Base-by-base conservation (phyloP, 2,888 invertebrate genomes). In the Luperina testacea region DNA sequence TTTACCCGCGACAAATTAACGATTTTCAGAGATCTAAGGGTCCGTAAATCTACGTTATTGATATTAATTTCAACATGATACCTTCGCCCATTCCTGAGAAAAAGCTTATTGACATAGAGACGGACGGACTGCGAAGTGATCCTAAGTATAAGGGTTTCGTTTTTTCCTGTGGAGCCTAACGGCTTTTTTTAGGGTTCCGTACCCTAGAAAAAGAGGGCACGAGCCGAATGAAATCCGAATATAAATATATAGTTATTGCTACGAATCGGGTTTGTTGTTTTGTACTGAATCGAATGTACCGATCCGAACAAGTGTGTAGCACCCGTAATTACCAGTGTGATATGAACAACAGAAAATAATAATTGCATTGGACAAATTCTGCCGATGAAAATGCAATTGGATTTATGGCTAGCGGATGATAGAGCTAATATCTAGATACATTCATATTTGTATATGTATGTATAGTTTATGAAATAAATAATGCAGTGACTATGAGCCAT, bases 401-500 rank as follows among this genome's bases (percentile, higher is more conserved):
- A 80, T 86, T 75, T 71, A 51, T 72, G 75, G 63, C 68, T 73
- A 80, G 71, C 73, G 78, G 53, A 68, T 75, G 72, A 73, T 63
- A 75, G 71, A 77, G 71, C 79, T 63, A 71, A 81, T 77, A 65
- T 59, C 68, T 63, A 71, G 38, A 78, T 38, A 51, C 75, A 75
- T 82, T 71, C 45, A 69, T 78, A 78, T 77, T 77, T 72, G 72
- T 74, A 74, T 73, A 70, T 48, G 53, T 78, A 11, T 65, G 64
- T 75, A 73, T 84, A 38, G 72, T 77, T 72, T 82, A 83, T 82
- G 73, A 83, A 85, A 88, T 90, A 82, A 90, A 90, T 89, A 89
- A 90, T 90, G 81, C 88, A 86, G 57, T 45, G 80, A 85, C 85
- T 87, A 88, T 89, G 85, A 90, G 83, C 87, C 87, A 89, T 89